Conservation (phyloP, 2,888 invertebrate species). For the Abrostola triplasia region DNA sequence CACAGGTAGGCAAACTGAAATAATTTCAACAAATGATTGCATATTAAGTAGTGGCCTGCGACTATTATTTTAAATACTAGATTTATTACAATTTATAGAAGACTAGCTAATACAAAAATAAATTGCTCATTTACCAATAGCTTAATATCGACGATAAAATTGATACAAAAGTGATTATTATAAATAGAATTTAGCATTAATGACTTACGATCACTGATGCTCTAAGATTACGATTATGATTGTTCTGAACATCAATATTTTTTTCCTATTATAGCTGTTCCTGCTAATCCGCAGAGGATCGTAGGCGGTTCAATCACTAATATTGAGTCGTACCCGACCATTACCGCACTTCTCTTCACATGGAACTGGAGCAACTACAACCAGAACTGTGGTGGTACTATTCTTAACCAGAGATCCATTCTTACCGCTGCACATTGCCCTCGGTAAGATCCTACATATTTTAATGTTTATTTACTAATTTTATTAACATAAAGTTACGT, state of each 20-base stretch:
- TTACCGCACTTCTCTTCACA: slow-evolving; percentile 52
- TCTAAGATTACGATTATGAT: too few relatives aligned
- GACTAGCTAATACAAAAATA: too few relatives aligned
- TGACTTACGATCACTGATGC: too few relatives aligned
- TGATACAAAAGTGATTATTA: too few relatives aligned
- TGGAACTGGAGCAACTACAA: slow-evolving; percentile 35
- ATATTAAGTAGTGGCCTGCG: too few relatives aligned
- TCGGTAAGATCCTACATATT: slow-evolving; percentile 41
- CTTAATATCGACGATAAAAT: too few relatives aligned
- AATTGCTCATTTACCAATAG: too few relatives aligned
- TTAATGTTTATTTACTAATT: not conserved
- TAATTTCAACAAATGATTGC: not conserved
- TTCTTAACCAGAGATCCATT: slow-evolving; percentile 54
- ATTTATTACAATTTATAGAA: too few relatives aligned
- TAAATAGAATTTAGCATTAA: too few relatives aligned
- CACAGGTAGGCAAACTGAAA: not conserved
- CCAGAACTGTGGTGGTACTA: slow-evolving; percentile 57
- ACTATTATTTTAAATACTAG: too few relatives aligned
- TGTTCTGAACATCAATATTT: too few relatives aligned
- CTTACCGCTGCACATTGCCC: slow-evolving; percentile 59
- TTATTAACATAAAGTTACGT: too few relatives aligned
- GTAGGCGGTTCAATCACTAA: slow-evolving; percentile 60
- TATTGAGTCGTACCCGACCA: slow-evolving; percentile 58
- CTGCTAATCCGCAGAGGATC: slow-evolving; percentile 52
- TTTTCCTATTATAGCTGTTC: slow-evolving; percentile 27